These are phyloP conservation scores for Drosophila novamexicana DNA, from an alignment of 1,140 invertebrate species.

Conservation along the genomic window DNA sequence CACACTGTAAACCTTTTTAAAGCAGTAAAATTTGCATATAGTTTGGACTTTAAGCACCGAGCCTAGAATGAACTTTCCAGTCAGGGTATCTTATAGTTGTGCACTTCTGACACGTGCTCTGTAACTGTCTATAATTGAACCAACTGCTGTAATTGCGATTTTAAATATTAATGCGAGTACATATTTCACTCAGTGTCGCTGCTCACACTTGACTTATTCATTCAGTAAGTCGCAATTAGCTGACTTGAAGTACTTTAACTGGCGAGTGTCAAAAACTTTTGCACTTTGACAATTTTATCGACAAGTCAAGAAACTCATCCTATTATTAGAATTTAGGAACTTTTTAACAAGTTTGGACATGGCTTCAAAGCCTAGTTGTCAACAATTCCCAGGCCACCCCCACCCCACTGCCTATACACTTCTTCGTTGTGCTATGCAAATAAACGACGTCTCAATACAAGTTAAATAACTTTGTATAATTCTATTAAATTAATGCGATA, in stretches of 20 bases:
- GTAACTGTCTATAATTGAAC: neutral
- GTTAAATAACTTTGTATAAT: conserved; percentile 10
- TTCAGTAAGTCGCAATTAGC: conserved; percentile 3
- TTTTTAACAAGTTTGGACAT: conserved; percentile 55
- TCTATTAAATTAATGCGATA: neutral
- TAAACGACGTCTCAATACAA: neutral
- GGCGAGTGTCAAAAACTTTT: conserved; percentile 19
- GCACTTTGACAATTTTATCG: conserved; percentile 40
- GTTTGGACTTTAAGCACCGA: too few relatives aligned
- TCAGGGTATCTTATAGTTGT: too few relatives aligned
- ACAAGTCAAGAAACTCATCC: conserved; percentile 8
- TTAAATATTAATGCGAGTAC: conserved; percentile 40
- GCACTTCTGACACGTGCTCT: too few relatives aligned
- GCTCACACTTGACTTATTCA: neutral
- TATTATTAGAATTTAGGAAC: conserved; percentile 61
- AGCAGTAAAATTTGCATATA: too few relatives aligned
- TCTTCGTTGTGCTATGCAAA: conserved; percentile 10
- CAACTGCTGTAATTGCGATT: conserved; percentile 23
- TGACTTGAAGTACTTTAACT: neutral
- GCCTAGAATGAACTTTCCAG: too few relatives aligned
- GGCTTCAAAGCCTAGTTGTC: neutral
- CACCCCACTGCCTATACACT: neutral
- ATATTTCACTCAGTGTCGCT: conserved; percentile 9
- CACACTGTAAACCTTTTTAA: too few relatives aligned
- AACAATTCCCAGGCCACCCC: neutral